These are phyloP conservation scores for Albula glossodonta DNA, from an alignment of 2,113 vertebrate species.

Conservation along the genomic window DNA sequence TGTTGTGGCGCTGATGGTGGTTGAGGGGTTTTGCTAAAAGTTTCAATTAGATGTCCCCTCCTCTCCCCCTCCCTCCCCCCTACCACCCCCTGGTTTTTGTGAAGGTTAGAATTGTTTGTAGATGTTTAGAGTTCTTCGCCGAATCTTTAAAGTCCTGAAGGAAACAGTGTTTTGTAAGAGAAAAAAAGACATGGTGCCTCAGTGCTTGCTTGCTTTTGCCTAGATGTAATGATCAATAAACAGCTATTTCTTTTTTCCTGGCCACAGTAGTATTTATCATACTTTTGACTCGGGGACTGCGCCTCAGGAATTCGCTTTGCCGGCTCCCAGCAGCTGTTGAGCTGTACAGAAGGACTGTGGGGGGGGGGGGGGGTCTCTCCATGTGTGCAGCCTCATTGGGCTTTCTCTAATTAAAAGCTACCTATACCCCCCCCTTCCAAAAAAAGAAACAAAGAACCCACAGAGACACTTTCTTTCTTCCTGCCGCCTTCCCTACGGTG, in stretches of 20 bases:
- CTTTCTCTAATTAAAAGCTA: slow-evolving; percentile 24
- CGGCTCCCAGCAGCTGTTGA: neutral
- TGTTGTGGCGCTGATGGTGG: neutral
- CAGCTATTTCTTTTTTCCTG: neutral
- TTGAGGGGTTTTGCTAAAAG: neutral
- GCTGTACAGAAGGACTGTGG: neutral
- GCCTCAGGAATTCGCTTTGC: neutral
- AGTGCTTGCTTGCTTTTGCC: neutral
- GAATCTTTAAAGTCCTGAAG: neutral
- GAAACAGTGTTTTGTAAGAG: neutral
- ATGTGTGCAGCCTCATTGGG: too few species aligned
- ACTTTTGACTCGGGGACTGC: neutral
- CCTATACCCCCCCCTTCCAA: slow-evolving; percentile 1
- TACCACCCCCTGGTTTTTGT: neutral
- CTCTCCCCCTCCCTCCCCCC: neutral
- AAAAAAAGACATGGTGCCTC: neutral
- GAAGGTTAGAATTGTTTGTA: neutral
- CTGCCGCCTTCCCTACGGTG: neutral
- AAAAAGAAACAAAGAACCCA: slow-evolving; percentile 19
- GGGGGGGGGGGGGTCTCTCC: neutral
- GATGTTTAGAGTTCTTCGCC: neutral
- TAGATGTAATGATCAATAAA: neutral
- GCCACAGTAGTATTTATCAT: neutral
- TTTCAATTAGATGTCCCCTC: neutral
- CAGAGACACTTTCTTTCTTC: neutral